These are phyloP conservation scores for Drosophila watanabei DNA, from an alignment of 1,140 invertebrate genomes.

Conservation along the genomic window DNA sequence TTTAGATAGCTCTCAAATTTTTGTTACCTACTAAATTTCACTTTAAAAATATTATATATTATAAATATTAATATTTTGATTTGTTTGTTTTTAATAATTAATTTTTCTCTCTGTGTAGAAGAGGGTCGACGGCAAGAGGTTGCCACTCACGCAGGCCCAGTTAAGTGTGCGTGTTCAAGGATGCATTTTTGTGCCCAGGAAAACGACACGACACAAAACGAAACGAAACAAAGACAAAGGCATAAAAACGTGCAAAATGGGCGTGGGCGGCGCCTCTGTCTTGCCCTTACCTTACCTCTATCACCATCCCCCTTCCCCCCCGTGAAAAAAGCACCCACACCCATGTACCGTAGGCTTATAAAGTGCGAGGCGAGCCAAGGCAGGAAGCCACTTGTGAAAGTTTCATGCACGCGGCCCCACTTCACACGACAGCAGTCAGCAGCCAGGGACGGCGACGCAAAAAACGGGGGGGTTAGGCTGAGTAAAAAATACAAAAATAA, in stretches of 20 bases:
- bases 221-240: slow-evolving; percentile 81
- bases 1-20: background rate
- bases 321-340: slow-evolving; percentile 9
- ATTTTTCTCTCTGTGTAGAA: slow-evolving; percentile 2
- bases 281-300: slow-evolving; percentile 10
- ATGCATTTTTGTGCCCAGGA: slow-evolving; percentile 80
- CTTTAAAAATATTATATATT: too few relatives aligned
- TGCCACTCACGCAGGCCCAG: slow-evolving; percentile 70
- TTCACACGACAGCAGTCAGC: slow-evolving; percentile 74
- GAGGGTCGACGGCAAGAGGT: slow-evolving; percentile 17
- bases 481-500: background rate
- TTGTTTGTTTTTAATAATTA: background rate
- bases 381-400: slow-evolving; percentile 83
- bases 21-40: background rate
- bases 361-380: slow-evolving; percentile 74
- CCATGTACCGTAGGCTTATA: slow-evolving; percentile 61
- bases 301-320: background rate
- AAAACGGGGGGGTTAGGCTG: slow-evolving; percentile 1
- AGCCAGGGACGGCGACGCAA: background rate
- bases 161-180: slow-evolving; percentile 83
- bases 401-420: slow-evolving; percentile 82
- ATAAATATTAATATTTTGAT: too few relatives aligned
- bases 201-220: slow-evolving; percentile 52
- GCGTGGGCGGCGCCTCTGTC: slow-evolving; percentile 40
- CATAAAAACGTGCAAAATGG: slow-evolving; percentile 81